A percentile compares a stretch with the other conserved stretches of the same genome.
phyloP scores from a whole-genome alignment of 64 coral and sea anemone species.

The Actinia tenebrosa region DNA sequence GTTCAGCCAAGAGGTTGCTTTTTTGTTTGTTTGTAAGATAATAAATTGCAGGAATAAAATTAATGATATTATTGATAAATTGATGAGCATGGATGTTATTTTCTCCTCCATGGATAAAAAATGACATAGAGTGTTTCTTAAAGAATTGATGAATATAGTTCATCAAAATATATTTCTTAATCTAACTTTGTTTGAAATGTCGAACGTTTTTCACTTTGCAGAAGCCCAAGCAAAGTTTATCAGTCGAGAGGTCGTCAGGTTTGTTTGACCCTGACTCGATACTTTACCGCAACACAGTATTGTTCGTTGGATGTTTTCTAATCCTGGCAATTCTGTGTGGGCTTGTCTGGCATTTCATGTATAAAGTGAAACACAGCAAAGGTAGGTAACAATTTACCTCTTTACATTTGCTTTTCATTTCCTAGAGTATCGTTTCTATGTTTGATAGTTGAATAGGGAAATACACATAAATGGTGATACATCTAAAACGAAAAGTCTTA shows the following conservation, averaged over 20 bases:
- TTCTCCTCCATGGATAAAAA: no score
- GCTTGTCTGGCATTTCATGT: constrained; percentile 7
- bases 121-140: no score
- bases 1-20: no score
- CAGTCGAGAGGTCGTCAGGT: not conserved
- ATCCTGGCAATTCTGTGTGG: constrained; percentile 1
- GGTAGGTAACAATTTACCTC: not conserved
- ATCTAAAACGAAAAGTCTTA: no score
- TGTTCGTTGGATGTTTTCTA: not conserved
- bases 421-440: no score
- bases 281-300: not conserved
- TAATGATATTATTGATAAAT: no score
- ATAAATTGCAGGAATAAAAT: no score
- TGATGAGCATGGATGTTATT: no score
- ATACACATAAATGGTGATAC: no score
- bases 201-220: not conserved
- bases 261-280: constrained; percentile 24
- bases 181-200: not conserved
- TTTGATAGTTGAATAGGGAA: no score
- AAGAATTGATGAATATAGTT: not conserved
- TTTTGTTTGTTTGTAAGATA: no score
- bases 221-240: not conserved
- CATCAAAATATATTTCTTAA: not conserved
- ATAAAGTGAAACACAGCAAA: not conserved
- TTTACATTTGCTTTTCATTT: not conserved